phyloP scores from a whole-genome alignment of 2,888 invertebrate genomes.

The Erebia ligea region DNA sequence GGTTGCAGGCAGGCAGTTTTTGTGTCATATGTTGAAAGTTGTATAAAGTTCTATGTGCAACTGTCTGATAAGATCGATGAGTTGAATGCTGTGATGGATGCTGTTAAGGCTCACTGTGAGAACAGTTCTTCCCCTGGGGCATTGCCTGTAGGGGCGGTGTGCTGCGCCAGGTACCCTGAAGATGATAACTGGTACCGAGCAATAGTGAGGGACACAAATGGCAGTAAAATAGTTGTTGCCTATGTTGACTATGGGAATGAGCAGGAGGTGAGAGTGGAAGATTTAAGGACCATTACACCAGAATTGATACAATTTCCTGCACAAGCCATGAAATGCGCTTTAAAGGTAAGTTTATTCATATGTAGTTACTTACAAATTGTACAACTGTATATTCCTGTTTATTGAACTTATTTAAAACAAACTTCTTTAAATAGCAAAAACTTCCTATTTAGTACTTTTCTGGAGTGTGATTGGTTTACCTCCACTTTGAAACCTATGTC shows the following conservation, averaged over 20 bases:
- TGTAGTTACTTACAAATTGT: constrained; percentile 8
- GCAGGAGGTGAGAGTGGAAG: constrained; percentile 86
- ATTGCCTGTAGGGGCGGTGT: constrained; percentile 85
- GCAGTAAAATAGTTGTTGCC: constrained; percentile 85
- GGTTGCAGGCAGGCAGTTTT: constrained; percentile 76
- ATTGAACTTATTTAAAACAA: too few species aligned
- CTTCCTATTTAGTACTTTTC: too few species aligned
- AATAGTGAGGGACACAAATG: constrained; percentile 85
- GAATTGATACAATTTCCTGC: constrained; percentile 86
- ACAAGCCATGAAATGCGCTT: constrained; percentile 90
- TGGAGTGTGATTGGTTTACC: too few species aligned
- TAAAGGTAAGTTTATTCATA: constrained; percentile 75
- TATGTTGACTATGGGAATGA: constrained; percentile 99
- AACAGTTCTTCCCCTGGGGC: constrained; percentile 72
- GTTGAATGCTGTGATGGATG: constrained; percentile 86
- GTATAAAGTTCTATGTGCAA: constrained; percentile 89
- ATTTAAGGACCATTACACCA: constrained; percentile 85
- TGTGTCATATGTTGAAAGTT: constrained; percentile 87
- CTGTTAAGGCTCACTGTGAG: constrained; percentile 84
- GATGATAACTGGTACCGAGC: constrained; percentile 97
- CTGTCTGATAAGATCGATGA: constrained; percentile 83
- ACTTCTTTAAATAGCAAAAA: too few species aligned
- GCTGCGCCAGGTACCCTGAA: constrained; percentile 90
- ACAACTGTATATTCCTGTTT: too few species aligned
- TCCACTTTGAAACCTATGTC: too few species aligned